phyloP scores from a whole-genome alignment of 2,888 invertebrate genomes.

The Drepana falcataria region DNA sequence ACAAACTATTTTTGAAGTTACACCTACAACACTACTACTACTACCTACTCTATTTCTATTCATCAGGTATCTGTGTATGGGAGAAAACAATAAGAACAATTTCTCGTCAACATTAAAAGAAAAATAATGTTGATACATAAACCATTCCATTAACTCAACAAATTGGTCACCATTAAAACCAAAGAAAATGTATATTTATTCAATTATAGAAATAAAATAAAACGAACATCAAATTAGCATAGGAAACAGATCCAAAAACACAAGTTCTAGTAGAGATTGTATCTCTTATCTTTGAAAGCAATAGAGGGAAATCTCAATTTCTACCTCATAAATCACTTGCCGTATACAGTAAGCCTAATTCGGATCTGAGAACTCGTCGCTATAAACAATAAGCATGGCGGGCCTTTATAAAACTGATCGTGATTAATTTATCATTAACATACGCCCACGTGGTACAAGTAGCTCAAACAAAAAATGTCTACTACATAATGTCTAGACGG shows the following conservation, averaged over 20 bases:
- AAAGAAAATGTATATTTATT: not conserved
- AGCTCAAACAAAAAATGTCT: conserved; percentile 56
- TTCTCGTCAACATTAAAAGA: no score
- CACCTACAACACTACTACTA: no score
- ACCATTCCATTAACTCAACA: not conserved
- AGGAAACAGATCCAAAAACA: not conserved
- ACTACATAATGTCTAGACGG: conserved; percentile 56
- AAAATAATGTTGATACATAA: no score
- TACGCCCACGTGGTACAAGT: conserved; percentile 42
- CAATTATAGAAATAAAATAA: not conserved
- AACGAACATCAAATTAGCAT: not conserved
- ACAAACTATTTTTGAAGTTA: no score
- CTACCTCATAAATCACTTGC: not conserved
- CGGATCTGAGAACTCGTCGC: conserved; percentile 2
- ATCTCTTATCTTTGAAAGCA: not conserved
- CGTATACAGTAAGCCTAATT: conserved; percentile 11
- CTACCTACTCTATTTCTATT: no score
- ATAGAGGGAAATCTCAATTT: not conserved
- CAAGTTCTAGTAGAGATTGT: not conserved
- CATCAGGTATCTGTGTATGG: no score
- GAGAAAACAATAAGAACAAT: no score
- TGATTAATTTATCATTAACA: conserved; percentile 49
- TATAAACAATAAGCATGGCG: conserved; percentile 11
- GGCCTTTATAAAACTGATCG: conserved; percentile 24
- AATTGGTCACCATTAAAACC: not conserved